Conservation (phyloP, 1,140 invertebrate genomes). For the Nomia melanderi region DNA sequence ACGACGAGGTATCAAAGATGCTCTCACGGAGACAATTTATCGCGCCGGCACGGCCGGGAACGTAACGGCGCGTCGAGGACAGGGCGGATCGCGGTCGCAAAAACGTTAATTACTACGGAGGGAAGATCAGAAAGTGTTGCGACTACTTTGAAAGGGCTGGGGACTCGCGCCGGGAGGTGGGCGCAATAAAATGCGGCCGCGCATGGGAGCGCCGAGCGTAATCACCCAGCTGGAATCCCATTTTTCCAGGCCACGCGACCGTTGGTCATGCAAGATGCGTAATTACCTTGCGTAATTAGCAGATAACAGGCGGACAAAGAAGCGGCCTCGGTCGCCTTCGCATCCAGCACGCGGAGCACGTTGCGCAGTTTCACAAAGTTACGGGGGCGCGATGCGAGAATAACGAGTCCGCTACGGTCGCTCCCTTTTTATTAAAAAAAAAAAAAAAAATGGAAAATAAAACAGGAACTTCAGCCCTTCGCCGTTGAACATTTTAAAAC, state of each 20-base stretch:
- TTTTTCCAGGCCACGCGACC: constrained; percentile 47
- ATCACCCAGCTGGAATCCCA: constrained; percentile 42
- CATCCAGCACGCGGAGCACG: constrained; percentile 7
- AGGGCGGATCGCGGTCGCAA: no score
- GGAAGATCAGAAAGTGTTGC: neutral
- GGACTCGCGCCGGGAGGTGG: neutral
- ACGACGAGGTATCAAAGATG: no score
- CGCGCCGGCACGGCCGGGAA: no score
- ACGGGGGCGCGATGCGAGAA: constrained; percentile 16
- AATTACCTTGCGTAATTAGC: constrained; percentile 60
- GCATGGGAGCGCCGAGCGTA: constrained; percentile 30
- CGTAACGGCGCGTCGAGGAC: no score
- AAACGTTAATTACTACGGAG: neutral
- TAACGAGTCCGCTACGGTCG: neutral
- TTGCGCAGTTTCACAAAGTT: neutral
- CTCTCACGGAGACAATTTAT: no score
- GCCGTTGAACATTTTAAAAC: neutral
- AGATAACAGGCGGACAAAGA: constrained; percentile 52
- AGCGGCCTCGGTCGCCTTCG: constrained; percentile 18
- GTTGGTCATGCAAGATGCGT: constrained; percentile 52
- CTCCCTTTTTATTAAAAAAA: neutral
- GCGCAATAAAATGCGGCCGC: constrained; percentile 28
- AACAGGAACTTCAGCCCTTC: neutral
- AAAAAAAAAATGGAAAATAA: no score
- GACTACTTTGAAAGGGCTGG: neutral